These are phyloP conservation scores for Brachionus calyciflorus DNA, from an alignment of 1,140 invertebrate genomes.

Conservation along the genomic window DNA sequence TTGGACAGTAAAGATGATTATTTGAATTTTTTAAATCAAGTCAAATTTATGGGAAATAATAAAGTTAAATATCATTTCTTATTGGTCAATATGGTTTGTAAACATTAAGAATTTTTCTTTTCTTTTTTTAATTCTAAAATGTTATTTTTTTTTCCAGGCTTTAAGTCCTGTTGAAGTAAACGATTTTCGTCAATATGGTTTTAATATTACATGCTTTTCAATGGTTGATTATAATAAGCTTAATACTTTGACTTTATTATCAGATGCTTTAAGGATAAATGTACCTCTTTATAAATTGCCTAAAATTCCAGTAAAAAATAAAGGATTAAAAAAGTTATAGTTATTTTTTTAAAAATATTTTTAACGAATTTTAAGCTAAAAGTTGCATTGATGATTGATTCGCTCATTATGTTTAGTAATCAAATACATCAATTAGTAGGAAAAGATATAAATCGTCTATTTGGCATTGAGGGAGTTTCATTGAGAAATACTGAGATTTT, in stretches of 20 bases:
- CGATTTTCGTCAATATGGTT: constrained; percentile 9
- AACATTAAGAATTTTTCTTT: not conserved
- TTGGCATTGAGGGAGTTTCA: not conserved
- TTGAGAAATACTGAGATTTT: constrained; percentile 28
- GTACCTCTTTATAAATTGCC: constrained; percentile 13
- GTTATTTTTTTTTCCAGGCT: not conserved
- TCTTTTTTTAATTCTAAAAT: not conserved
- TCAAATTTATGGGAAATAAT: not conserved
- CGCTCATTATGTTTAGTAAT: constrained; percentile 17
- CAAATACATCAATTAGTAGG: constrained; percentile 37
- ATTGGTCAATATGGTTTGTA: constrained; percentile 14
- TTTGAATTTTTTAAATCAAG: constrained; percentile 27
- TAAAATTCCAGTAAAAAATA: constrained; percentile 4
- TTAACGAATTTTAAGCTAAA: not conserved
- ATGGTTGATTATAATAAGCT: constrained; percentile 42
- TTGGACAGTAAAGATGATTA: not conserved
- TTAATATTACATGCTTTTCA: constrained; percentile 43
- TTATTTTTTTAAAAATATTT: not conserved
- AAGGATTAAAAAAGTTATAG: not conserved
- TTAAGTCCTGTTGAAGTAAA: constrained; percentile 2
- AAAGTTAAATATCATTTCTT: constrained; percentile 33
- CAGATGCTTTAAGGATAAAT: constrained; percentile 16
- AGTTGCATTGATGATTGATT: constrained; percentile 31
- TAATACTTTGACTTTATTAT: constrained; percentile 33
- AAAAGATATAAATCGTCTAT: constrained; percentile 38